Base-by-base conservation (phyloP, 2,797 vertebrate genomes). In the Myioborus melanocephalus region DNA sequence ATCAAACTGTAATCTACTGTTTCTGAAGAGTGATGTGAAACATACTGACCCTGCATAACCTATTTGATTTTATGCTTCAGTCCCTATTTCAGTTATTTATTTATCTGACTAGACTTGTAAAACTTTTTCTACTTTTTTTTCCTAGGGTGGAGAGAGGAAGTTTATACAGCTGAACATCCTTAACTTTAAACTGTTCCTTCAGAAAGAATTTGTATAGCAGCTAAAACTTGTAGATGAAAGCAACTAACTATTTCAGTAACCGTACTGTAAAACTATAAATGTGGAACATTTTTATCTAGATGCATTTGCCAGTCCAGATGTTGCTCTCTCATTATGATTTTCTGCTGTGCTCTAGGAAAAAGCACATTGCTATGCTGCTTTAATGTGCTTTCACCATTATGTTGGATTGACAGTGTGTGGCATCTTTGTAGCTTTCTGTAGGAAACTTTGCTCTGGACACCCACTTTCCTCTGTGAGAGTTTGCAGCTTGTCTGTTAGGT, bases 91-190 rank as follows among this genome's bases (percentile, higher is more conserved):
- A 66, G 59, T 81, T 82, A 84, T 91, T 93, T 85, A 90, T 94
- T 95, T 95, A 46, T 93, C 61, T 93, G 77, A 32, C 49, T 84
- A 73, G 73, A 56, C 66, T 76, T 7, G 8, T 69, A 61, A 57
- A 81, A 61, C 43, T 77, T 80, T 44, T 83, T 79, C 43, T 18
- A 18, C 43, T 87, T 91, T 75, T 73, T 59, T 92, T 88, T 69
- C 16, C 16, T 56, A 23, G 52, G 56, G 68, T 87, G 32, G 66
- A 83, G 73, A 39, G 86, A 90, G 89, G 94, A 95, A 95, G 90
- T 94, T 95, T 96, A 88, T 88, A 90, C 83, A 93, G 90, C 90
- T 96, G 88, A 95, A 83, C 68, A 85, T 84, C 86, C 75, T 93
- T 95, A 84, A 47, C 49, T 94, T 95, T 80, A 95, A 83, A 92